These are phyloP conservation scores for Ceyx erithaca DNA, from an alignment of 2,797 vertebrate genomes.

Conservation along the genomic window DNA sequence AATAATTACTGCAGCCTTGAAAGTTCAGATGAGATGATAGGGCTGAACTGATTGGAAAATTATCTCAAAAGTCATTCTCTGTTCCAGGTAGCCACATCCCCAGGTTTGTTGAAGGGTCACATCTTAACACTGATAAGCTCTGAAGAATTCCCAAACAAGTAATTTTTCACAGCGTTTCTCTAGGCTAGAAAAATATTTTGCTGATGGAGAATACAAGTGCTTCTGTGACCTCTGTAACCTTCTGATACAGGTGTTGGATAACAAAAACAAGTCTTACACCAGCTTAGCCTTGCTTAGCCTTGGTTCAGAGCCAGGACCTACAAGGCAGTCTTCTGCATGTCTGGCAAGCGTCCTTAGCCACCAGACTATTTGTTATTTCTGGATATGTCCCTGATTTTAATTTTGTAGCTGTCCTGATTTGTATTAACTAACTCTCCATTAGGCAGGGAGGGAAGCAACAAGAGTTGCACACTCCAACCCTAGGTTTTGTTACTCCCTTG, in stretches of 20 bases:
- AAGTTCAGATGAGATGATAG: not conserved
- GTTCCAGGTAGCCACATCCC: not conserved
- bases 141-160: constrained; percentile 1
- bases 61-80: not conserved
- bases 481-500: constrained; percentile 33
- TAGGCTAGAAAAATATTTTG: constrained; percentile 17
- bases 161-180: not conserved
- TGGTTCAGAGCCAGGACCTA: constrained; percentile 66
- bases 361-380: constrained; percentile 67
- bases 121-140: not conserved
- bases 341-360: constrained; percentile 64
- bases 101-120: not conserved
- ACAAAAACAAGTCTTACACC: not conserved
- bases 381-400: constrained; percentile 49
- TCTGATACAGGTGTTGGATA: constrained; percentile 1
- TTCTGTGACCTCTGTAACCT: constrained; percentile 41
- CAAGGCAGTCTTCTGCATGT: constrained; percentile 36
- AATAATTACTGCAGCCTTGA: not conserved
- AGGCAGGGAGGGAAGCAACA: not conserved
- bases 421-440: constrained; percentile 50
- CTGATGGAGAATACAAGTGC: not conserved
- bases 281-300: constrained; percentile 35
- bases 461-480: not conserved
- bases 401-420: constrained; percentile 60
- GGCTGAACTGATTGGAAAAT: not conserved